These are phyloP conservation scores for Rapana venosa DNA, from an alignment of 2,888 invertebrate species.

Conservation along the genomic window DNA sequence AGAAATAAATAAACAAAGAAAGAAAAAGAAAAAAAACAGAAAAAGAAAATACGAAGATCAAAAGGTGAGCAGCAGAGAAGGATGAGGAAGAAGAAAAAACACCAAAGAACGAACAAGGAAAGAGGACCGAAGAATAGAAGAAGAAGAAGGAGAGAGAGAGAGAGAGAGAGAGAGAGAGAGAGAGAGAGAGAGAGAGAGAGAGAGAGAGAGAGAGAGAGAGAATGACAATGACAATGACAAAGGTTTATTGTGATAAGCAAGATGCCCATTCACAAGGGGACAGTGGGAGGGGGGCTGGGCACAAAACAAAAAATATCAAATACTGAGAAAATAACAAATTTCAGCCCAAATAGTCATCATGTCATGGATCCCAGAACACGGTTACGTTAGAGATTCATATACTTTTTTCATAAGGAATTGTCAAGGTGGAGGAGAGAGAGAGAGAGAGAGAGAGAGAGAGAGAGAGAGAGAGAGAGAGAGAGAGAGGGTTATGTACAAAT, in stretches of 20 bases:
- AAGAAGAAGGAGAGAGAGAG: not conserved
- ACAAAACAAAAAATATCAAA: no score
- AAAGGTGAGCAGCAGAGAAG: not conserved
- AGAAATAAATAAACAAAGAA: not conserved
- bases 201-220: not conserved
- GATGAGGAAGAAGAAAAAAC: not conserved
- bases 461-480: not conserved
- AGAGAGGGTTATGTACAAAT: not conserved
- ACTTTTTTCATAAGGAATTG: no score
- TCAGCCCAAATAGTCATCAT: no score
- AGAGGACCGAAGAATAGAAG: not conserved
- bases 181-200: not conserved
- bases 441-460: not conserved
- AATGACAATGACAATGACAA: not conserved
- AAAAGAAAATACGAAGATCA: not conserved
- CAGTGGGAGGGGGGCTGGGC: no score
- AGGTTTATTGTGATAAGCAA: no score
- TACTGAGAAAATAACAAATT: no score
- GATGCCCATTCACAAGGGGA: no score
- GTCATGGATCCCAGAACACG: no score
- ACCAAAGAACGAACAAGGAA: not conserved
- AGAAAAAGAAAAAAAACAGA: not conserved
- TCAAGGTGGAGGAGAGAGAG: no score
- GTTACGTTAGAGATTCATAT: no score
- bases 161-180: not conserved